Conservation (phyloP, 2,113 vertebrate genomes). For the Halichoeres trimaculatus region DNA sequence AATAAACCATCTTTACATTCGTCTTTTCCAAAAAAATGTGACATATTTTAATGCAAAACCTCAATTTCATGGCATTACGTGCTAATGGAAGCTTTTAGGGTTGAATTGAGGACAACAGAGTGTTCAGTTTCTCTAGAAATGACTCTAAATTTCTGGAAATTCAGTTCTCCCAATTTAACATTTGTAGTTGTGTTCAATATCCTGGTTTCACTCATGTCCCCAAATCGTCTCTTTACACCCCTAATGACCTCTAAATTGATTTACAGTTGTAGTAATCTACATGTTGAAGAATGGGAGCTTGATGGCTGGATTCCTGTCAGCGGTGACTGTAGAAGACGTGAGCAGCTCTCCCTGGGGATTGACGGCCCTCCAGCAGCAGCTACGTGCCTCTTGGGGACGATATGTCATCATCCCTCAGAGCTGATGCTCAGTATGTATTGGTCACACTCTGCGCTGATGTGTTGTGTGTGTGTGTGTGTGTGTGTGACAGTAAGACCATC, state of each 20-base stretch:
- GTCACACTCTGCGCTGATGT: conserved; percentile 21
- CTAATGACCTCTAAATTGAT: conserved; percentile 68
- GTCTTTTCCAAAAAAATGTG: background rate
- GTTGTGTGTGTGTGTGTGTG: conserved; percentile 23
- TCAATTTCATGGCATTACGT: background rate
- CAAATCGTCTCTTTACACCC: conserved; percentile 48
- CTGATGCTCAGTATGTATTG: conserved; percentile 43
- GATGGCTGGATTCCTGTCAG: conserved; percentile 47
- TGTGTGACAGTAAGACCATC: conserved; percentile 4
- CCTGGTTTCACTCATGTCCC: conserved; percentile 11
- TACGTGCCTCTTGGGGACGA: conserved; percentile 43
- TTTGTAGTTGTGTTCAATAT: conserved; percentile 3
- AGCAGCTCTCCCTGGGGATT: conserved; percentile 38
- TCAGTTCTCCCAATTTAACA: no score
- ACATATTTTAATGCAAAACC: background rate
- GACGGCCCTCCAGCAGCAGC: conserved; percentile 43
- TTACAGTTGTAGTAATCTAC: conserved; percentile 46
- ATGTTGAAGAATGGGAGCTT: conserved; percentile 39
- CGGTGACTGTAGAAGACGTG: conserved; percentile 44
- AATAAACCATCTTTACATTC: conserved; percentile 6
- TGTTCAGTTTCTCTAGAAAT: background rate
- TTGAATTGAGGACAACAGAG: background rate
- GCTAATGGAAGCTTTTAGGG: background rate
- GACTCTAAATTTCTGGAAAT: background rate
- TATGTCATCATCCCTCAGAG: conserved; percentile 55